phyloP scores from a whole-genome alignment of 2,888 invertebrate species.

The Orthosia cruda region DNA sequence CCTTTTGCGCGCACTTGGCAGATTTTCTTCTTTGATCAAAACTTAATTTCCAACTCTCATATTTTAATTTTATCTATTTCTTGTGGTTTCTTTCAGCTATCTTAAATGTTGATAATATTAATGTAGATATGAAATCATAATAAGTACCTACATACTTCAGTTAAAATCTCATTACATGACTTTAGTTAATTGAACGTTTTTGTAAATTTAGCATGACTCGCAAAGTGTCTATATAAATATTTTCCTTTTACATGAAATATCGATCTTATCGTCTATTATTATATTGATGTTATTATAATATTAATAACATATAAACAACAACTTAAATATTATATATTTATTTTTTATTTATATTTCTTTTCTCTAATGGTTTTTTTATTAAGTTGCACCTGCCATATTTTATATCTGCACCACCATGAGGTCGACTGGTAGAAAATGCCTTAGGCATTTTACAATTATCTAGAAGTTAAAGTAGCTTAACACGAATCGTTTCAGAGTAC shows the following conservation, averaged over 20 bases:
- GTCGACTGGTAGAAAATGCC: too few species aligned
- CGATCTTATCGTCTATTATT: slow-evolving; percentile 5
- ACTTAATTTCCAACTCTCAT: too few species aligned
- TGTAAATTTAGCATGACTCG: slow-evolving; percentile 25
- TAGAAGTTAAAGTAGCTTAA: not conserved
- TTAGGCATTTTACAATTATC: too few species aligned
- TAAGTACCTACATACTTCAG: not conserved
- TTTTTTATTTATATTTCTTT: too few species aligned
- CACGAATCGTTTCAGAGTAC: not conserved
- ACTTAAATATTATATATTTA: too few species aligned
- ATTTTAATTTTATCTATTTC: not conserved
- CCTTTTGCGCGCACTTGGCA: too few species aligned
- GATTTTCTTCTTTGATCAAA: not conserved
- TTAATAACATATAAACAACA: too few species aligned
- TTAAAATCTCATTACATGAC: not conserved
- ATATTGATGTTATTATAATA: not conserved
- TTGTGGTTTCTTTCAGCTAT: not conserved
- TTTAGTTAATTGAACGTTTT: slow-evolving; percentile 10
- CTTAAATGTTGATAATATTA: not conserved
- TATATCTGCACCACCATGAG: too few species aligned
- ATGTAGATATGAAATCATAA: slow-evolving; percentile 5
- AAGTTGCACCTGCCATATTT: too few species aligned
- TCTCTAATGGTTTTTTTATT: too few species aligned
- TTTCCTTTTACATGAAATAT: slow-evolving; percentile 20
- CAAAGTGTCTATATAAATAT: slow-evolving; percentile 2